Evolutionary conservation across 1,140 invertebrate genomes (phyloP).

Genomic region (Rhyzopertha dominica): DNA sequence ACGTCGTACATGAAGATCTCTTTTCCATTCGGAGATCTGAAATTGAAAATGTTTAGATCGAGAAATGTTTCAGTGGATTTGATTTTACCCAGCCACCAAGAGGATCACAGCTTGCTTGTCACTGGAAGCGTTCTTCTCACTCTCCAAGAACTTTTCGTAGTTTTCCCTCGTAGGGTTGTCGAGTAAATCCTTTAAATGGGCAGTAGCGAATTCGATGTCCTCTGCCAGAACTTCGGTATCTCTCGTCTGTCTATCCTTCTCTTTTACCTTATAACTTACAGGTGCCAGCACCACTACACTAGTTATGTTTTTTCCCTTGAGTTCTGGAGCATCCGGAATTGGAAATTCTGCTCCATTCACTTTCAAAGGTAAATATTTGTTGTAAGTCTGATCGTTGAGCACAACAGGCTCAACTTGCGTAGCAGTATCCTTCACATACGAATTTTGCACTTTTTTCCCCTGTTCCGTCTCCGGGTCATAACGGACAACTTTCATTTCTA

Average conservation of each 20-base stretch:
- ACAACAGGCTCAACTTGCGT: slow-evolving; percentile 68
- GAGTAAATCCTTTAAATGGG: slow-evolving; percentile 69
- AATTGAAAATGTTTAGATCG: slow-evolving; percentile 11
- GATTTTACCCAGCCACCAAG: slow-evolving; percentile 69
- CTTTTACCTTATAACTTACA: slow-evolving; percentile 59
- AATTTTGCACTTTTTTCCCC: slow-evolving; percentile 64
- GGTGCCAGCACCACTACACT: slow-evolving; percentile 79
- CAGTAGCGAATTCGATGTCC: slow-evolving; percentile 59
- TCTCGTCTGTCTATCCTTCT: slow-evolving; percentile 47
- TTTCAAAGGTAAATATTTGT: slow-evolving; percentile 74
- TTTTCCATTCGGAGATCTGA: slow-evolving; percentile 49
- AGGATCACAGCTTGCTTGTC: slow-evolving; percentile 73
- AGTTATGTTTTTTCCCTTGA: slow-evolving; percentile 67
- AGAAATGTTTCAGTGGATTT: slow-evolving; percentile 15
- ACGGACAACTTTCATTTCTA: slow-evolving; percentile 80
- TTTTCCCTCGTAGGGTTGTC: slow-evolving; percentile 70
- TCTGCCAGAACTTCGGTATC: slow-evolving; percentile 48
- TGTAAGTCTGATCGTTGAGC: slow-evolving; percentile 68
- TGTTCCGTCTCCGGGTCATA: slow-evolving; percentile 69
- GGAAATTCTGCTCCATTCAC: slow-evolving; percentile 79
- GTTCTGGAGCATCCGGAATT: slow-evolving; percentile 65
- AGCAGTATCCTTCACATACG: slow-evolving; percentile 67
- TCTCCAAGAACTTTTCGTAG: slow-evolving; percentile 72
- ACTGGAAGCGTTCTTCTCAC: slow-evolving; percentile 63
- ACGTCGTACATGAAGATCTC: slow-evolving; percentile 85